Evolutionary conservation across 1,140 invertebrate species (phyloP).

Genomic region (Radopholus similis): DNA sequence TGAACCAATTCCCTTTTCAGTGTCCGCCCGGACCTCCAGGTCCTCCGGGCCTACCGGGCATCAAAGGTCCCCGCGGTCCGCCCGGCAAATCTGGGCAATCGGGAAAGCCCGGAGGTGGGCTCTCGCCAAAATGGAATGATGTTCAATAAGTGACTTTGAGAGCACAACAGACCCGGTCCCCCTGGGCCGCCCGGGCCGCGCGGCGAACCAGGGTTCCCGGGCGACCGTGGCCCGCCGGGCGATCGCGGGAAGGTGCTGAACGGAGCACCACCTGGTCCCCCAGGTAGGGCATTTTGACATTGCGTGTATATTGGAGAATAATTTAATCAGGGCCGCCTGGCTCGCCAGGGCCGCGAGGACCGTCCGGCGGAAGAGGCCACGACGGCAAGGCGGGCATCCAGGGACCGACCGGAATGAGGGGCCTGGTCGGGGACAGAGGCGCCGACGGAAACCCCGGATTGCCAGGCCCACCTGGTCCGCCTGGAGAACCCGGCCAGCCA

Average conservation of each 20-base stretch:
- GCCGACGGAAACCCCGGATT: conserved; percentile 34
- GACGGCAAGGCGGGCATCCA: conserved; percentile 38
- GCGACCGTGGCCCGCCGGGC: conserved; percentile 42
- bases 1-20: conserved; percentile 25
- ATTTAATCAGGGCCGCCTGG: background rate
- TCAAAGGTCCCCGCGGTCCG: conserved; percentile 38
- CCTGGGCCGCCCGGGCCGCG: conserved; percentile 44
- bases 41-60: conserved; percentile 51
- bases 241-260: conserved; percentile 54
- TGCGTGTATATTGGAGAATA: too few relatives aligned
- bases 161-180: conserved; percentile 44
- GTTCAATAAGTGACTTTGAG: background rate
- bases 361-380: conserved; percentile 32
- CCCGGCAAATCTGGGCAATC: conserved; percentile 41
- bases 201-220: conserved; percentile 45
- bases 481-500: conserved; percentile 37
- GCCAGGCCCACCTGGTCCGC: conserved; percentile 39
- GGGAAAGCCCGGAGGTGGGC: conserved; percentile 21
- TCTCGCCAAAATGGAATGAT: background rate
- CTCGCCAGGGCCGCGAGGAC: conserved; percentile 15
- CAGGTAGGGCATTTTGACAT: too few relatives aligned
- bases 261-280: conserved; percentile 37
- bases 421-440: conserved; percentile 36
- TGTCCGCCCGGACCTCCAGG: conserved; percentile 46
- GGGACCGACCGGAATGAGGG: conserved; percentile 29